Base-by-base conservation (phyloP, 1,140 invertebrate genomes). In the Lucilia sericata region DNA sequence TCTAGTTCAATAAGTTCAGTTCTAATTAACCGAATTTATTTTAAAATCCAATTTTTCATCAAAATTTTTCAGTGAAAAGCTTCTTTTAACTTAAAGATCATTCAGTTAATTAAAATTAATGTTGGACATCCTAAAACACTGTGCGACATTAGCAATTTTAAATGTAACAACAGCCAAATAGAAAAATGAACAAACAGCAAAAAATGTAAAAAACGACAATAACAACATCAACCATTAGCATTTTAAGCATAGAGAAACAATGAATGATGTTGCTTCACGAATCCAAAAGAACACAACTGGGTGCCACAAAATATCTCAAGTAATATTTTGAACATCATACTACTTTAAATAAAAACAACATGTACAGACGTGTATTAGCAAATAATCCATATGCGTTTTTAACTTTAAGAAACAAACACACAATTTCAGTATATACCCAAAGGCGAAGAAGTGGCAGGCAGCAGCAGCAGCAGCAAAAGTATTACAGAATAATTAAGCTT, bases 401-500 rank as follows among this genome's bases (percentile, higher is more conserved):
- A 7, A 8, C n/a, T 70, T 70, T 5, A 12, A 60, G 55, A 60
- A 60, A 7, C 2, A 60, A 7, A 60, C 13, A 60, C 5, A 42
- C 42, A 42, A 30, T 30, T 42, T 42, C 10, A 42, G 42, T 8
- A 42, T 42, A 42, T 3, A 42, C 1, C 25, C 25, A 30, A 42
- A 60, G 55, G n/a, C 55, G 65, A n/a, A 25, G 5, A 70, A 21
- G 65, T 70, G 19, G 42, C 42, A 7, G 42, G 65, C 25, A 7
- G 42, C 42, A 7, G 42, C 42, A 42, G 42, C 42, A 42, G 5
- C 42, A 42, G 7, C 42, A 42, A 10, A 30, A 19, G 17, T 17
- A 70, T 70, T 70, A 70, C 65, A 21, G 65, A 19, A 70, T 70
- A 70, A 70, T 70, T 70, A 70, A 70, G 65, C 65, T 70, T 70